Base-by-base conservation (phyloP, 1,140 invertebrate species). In the Argopecten irradians region DNA sequence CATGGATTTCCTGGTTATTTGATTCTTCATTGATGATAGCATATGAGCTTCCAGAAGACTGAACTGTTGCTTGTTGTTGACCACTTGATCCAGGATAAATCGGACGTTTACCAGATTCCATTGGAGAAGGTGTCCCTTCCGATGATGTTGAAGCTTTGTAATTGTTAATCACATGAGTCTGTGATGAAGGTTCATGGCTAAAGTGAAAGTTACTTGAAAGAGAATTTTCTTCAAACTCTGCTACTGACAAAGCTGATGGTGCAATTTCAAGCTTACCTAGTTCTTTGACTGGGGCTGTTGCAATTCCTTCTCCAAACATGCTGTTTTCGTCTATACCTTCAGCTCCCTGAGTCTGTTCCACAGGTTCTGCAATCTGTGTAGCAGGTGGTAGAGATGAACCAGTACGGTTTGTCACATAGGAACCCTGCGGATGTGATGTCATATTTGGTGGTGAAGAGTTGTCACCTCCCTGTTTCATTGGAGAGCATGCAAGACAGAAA, bases 101-200 rank as follows among this genome's bases (percentile, higher is more conserved):
- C 39, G 28, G 71, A 32, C 43, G 41, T 35, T 86, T 85, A 39
- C 71, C 46, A 1, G 34, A 35, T 36, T 84, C 84, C 34, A 19
- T 34, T 11, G 87, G 84, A 14, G 87, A 86, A 34, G 89, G 84
- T 22, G 84, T 88, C 55, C 82, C 41, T 19, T 0, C 16, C 13
- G 85, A 35, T 22, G 41, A 41, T 41, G 34, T 34, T 19, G 39
- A 19, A 82, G 35, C 43, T 83, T 36, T 82, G 16, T 82, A 41
- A 34, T 28, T 35, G 28, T 90, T 86, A 16, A 88, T 33, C 11
- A 90, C 33, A 86, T 82, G 86, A 5, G 89, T 88, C 36, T 87
- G 89, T 28, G 87, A 88, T 34, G 87, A 88, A 2, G 89, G 89
- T 32, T 33, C 89, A 28, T 8, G 55, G 13, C 55, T 71, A n/a